Conservation (phyloP, 2,888 invertebrate species). For the Sycophila texana region DNA sequence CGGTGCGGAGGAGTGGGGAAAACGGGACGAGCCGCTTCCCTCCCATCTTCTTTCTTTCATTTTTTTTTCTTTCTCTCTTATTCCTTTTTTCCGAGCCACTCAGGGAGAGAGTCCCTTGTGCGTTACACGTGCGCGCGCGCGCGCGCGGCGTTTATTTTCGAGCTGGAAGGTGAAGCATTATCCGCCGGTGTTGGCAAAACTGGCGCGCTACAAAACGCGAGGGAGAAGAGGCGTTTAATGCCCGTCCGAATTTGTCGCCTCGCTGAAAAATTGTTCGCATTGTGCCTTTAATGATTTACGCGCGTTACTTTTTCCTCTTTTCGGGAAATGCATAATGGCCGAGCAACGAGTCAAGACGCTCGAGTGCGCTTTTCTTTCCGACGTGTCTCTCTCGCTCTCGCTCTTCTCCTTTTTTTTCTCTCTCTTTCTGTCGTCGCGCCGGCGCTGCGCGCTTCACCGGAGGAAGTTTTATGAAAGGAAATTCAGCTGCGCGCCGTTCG, state of each 20-base stretch:
- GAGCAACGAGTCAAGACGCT: too few species aligned
- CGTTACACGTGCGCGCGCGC: background rate
- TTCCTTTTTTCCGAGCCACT: background rate
- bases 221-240: conserved; percentile 42
- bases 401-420: conserved; percentile 9
- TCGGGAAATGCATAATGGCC: too few species aligned
- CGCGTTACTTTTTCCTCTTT: too few species aligned
- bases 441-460: conserved; percentile 6
- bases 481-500: conserved; percentile 37
- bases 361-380: conserved; percentile 2
- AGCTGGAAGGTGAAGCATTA: conserved; percentile 33
- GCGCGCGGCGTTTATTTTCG: conserved; percentile 35
- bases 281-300: conserved; percentile 42
- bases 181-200: conserved; percentile 43
- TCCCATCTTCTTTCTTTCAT: background rate
- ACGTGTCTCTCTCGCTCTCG: too few species aligned
- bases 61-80: background rate
- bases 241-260: conserved; percentile 49
- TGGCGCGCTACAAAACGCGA: background rate
- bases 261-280: conserved; percentile 39
- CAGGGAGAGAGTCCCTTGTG: background rate
- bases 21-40: conserved; percentile 13
- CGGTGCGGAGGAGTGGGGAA: background rate
- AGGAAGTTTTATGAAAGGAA: conserved; percentile 53
- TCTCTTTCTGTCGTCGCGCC: background rate